Percentiles rank a stretch among this genome's conserved stretches.
These are phyloP conservation scores for Buceros bicornis DNA, from an alignment of 2,797 vertebrate genomes.

Conservation along the genomic window DNA sequence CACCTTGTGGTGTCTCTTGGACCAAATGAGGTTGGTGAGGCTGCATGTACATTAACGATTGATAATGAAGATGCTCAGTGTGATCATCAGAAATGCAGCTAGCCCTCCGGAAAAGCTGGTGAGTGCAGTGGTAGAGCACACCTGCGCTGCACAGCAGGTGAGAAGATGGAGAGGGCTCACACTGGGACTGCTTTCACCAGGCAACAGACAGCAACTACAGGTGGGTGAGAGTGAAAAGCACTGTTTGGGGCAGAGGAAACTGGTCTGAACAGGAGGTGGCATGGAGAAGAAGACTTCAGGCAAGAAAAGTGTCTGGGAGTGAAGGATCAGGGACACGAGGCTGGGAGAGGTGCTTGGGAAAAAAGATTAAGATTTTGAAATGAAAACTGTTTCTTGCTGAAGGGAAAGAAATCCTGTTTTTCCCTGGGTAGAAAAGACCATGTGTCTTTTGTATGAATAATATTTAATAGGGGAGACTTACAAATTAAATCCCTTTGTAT, in stretches of 20 bases:
- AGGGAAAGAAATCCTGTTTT: not conserved
- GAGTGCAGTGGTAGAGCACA: not conserved
- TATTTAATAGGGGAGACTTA: not conserved
- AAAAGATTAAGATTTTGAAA: not conserved
- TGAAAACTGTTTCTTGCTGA: not conserved
- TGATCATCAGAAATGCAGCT: not conserved
- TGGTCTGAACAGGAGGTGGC: not conserved
- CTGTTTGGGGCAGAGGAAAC: not conserved
- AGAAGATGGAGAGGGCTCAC: not conserved
- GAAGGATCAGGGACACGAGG: not conserved
- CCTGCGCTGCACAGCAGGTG: accelerated
- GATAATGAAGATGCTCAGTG: not conserved
- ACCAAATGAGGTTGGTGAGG: not conserved
- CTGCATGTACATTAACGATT: not conserved
- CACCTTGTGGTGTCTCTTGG: not conserved
- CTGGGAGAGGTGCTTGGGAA: not conserved
- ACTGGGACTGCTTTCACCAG: not conserved
- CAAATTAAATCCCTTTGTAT: not conserved
- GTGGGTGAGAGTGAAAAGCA: not conserved
- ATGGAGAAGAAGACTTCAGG: not conserved
- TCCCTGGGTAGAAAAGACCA: not conserved
- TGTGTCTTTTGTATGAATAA: not conserved
- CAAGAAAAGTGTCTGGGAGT: not conserved
- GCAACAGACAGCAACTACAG: not conserved
- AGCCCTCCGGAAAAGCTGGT: not conserved